A percentile compares a stretch with the other conserved stretches of the same genome.
These are phyloP conservation scores for Emys orbicularis DNA, from an alignment of 2,797 vertebrate genomes.

Conservation along the genomic window DNA sequence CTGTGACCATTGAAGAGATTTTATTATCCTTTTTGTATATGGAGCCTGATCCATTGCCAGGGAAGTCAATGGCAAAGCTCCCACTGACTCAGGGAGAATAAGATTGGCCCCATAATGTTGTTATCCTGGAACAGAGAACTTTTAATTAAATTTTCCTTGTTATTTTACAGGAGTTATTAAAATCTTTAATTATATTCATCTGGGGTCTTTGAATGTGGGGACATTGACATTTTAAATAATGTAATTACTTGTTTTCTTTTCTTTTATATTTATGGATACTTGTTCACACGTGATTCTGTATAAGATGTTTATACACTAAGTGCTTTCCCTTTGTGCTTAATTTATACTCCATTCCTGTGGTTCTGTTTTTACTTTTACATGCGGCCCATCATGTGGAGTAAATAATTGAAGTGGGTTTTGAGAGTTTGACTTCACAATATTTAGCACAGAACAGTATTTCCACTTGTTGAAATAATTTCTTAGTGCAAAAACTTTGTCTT, in stretches of 20 bases:
- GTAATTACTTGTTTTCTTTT: slow-evolving; percentile 29
- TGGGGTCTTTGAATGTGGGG: neutral
- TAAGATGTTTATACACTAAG: slow-evolving; percentile 23
- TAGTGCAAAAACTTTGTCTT: neutral
- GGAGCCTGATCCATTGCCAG: neutral
- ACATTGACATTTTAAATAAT: slow-evolving; percentile 35
- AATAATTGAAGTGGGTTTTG: neutral
- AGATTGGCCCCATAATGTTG: neutral
- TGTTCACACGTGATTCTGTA: slow-evolving; percentile 15
- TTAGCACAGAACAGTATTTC: neutral
- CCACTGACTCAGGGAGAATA: neutral
- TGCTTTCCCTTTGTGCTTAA: slow-evolving; percentile 42
- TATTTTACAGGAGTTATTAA: slow-evolving; percentile 41
- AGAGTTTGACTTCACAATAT: neutral
- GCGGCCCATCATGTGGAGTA: slow-evolving; percentile 7
- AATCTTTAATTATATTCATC: slow-evolving; percentile 10
- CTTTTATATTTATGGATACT: neutral
- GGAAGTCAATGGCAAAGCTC: neutral
- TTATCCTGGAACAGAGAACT: neutral
- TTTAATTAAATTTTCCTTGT: slow-evolving; percentile 30
- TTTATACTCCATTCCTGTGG: slow-evolving; percentile 39
- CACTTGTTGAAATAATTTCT: neutral
- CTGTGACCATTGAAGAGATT: neutral
- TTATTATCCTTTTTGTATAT: neutral
- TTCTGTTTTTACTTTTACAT: slow-evolving; percentile 43